Percentiles rank a stretch among this genome's conserved stretches.
These are phyloP conservation scores for Euthynnus affinis DNA, from an alignment of 2,797 vertebrate genomes.

Conservation along the genomic window DNA sequence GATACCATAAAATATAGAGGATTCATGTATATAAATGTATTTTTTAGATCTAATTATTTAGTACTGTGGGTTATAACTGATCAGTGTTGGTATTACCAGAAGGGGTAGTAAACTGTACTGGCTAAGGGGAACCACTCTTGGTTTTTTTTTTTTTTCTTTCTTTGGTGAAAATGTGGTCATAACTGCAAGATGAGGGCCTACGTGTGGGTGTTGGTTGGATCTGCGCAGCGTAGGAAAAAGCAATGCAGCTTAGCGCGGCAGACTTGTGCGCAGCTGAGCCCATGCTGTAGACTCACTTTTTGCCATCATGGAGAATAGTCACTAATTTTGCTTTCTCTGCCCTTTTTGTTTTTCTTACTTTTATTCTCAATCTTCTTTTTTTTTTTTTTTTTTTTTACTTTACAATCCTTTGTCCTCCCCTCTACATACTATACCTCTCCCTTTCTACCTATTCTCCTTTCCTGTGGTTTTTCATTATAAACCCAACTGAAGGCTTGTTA, in stretches of 20 bases:
- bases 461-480: slow-evolving; percentile 85
- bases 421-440: slow-evolving; percentile 81
- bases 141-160: too few species aligned
- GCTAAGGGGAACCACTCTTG: slow-evolving; percentile 29
- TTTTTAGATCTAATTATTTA: neutral
- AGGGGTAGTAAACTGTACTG: neutral
- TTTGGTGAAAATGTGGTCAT: slow-evolving; percentile 68
- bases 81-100: neutral
- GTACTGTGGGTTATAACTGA: neutral
- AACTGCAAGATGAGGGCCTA: slow-evolving; percentile 95
- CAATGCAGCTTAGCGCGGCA: slow-evolving; percentile 96
- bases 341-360: slow-evolving; percentile 87
- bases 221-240: slow-evolving; percentile 99
- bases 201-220: slow-evolving; percentile 94
- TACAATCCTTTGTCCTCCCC: slow-evolving; percentile 70
- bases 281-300: slow-evolving; percentile 99
- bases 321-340: slow-evolving; percentile 90
- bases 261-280: slow-evolving; percentile 94
- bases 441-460: slow-evolving; percentile 73
- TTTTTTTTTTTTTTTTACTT: slow-evolving; percentile 75
- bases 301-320: slow-evolving; percentile 90
- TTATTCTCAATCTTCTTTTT: slow-evolving; percentile 87
- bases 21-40: neutral
- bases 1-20: neutral
- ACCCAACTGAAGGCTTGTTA: slow-evolving; percentile 96